Base-by-base conservation (phyloP, 2,797 vertebrate genomes). In the Paratrypauchen microcephalus region DNA sequence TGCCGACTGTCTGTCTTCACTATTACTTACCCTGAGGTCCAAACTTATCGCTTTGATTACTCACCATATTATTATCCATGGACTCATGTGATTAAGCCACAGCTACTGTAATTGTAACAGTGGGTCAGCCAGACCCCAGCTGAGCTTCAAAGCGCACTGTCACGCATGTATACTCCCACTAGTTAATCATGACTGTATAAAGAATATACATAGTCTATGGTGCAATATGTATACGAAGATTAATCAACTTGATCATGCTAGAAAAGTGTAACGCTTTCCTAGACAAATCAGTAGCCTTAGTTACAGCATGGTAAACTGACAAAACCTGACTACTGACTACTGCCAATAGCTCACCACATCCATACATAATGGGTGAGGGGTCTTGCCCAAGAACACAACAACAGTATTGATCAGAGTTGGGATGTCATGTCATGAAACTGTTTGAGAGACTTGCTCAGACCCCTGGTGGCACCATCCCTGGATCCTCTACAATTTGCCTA, bases 111-210 rank as follows among this genome's bases (percentile, higher is more conserved):
- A 76, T 13, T 71, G 58, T 76, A 68, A 72, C 61, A 8, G 24
- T 57, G 65, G 32, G 74, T 80, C 79, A 82, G 65, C 74, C 57
- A 75, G 62, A 66, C 61, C 56, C 32, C 70, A 65, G 68, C 62
- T 30, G 71, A 69, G 70, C 66, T 69, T 80, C 70, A 6, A 76
- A 60, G 79, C 79, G 78, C 74, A 71, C 62, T 45, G 15, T 74
- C 70, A 78, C 76, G 39, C 80, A 83, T 72, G 76, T 86, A 82
- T 77, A 84, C 45, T 82, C 66, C 63, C 66, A 70, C 68, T 59
- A 61, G 69, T 54, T 36, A 36, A 36, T 36, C 7, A 9, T 9
- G 32, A 36, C 32, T 36, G 32, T 36, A 36, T 36, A 36, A 36
- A 36, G 32, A 36, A 36, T 36, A 36, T 36, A 36, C 9, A 36